Percentiles rank a stretch among this genome's conserved stretches.
Conservation (phyloP, 2,888 invertebrate genomes). For the Chelonus formosanus region DNA sequence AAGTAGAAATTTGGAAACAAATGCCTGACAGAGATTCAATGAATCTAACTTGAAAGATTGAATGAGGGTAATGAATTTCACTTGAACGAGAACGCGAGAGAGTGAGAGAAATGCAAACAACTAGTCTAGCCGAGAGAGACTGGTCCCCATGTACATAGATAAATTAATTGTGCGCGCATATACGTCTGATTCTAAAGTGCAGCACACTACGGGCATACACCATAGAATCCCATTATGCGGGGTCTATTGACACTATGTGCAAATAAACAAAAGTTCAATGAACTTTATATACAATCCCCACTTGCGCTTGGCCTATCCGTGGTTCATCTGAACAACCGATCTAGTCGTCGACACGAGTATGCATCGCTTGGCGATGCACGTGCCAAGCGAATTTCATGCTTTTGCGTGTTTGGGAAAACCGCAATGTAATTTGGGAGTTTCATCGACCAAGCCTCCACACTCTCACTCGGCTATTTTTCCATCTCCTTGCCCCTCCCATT, state of each 20-base stretch:
- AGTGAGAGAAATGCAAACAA: constrained; percentile 9
- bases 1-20: not conserved
- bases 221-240: constrained; percentile 39
- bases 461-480: constrained; percentile 19
- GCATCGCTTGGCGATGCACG: constrained; percentile 19
- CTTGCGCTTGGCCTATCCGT: constrained; percentile 6
- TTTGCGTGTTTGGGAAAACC: constrained; percentile 44
- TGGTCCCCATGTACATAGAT: constrained; percentile 1
- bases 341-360: constrained; percentile 12
- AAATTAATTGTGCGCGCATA: constrained; percentile 8
- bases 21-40: constrained; percentile 5
- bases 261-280: constrained; percentile 43
- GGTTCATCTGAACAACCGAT: constrained; percentile 8
- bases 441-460: constrained; percentile 37
- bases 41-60: constrained; percentile 9
- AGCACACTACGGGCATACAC: not conserved
- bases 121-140: constrained; percentile 2
- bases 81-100: not conserved
- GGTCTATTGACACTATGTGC: constrained; percentile 35
- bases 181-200: constrained; percentile 5
- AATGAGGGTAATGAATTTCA: constrained; percentile 14
- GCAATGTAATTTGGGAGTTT: constrained; percentile 46
- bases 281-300: constrained; percentile 26
- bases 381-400: constrained; percentile 40
- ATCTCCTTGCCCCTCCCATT: not conserved